Conservation (phyloP, 1,140 invertebrate genomes). For the Drosophila elegans region DNA sequence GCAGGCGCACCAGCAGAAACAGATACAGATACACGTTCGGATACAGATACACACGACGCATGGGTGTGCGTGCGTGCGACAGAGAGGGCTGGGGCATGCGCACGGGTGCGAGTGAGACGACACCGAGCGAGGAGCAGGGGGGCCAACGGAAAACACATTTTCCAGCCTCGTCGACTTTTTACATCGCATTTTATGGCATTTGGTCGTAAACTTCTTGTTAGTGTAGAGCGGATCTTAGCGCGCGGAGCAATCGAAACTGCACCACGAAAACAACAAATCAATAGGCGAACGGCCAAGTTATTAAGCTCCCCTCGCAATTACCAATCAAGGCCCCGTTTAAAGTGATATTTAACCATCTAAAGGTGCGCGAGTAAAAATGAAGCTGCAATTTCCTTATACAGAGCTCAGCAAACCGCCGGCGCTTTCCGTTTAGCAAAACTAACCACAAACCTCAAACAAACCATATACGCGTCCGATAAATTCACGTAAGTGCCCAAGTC, state of each 20-base stretch:
- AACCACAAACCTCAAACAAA: constrained; percentile 17
- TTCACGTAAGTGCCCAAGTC: constrained; percentile 39
- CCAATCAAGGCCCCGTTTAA: constrained; percentile 15
- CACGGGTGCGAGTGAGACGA: constrained; percentile 47
- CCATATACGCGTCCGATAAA: constrained; percentile 29
- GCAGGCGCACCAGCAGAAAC: constrained; percentile 52
- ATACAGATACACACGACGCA: constrained; percentile 3
- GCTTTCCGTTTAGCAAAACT: constrained; percentile 14
- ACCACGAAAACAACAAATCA: constrained; percentile 42
- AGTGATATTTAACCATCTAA: constrained; percentile 19
- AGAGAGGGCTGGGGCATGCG: constrained; percentile 41
- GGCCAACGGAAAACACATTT: constrained; percentile 77
- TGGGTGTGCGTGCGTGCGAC: constrained; percentile 12
- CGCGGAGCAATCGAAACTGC: constrained; percentile 40
- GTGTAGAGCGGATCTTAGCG: constrained; percentile 83
- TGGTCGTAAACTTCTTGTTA: constrained; percentile 85
- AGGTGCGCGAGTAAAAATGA: constrained; percentile 27
- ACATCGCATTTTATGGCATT: constrained; percentile 85
- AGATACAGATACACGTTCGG: constrained; percentile 17
- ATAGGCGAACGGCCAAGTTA: constrained; percentile 40
- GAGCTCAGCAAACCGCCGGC: constrained; percentile 23
- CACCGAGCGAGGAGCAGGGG: constrained; percentile 3
- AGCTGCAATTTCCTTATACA: constrained; percentile 5
- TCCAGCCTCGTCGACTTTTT: constrained; percentile 84
- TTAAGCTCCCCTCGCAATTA: constrained; percentile 24